These are phyloP conservation scores for Bactericera cockerelli DNA, from an alignment of 1,140 invertebrate genomes.

Conservation along the genomic window DNA sequence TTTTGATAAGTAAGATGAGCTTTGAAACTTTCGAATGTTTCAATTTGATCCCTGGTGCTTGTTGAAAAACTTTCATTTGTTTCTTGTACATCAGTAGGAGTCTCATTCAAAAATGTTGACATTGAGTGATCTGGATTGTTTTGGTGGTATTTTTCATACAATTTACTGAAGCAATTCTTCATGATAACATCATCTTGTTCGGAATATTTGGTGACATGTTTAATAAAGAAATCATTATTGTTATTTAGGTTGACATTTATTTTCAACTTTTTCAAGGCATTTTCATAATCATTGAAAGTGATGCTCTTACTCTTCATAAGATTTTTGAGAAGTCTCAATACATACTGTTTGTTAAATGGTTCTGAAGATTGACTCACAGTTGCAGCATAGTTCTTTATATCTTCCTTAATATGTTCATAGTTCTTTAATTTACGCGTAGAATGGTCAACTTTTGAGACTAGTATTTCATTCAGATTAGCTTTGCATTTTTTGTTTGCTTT, in stretches of 20 bases:
- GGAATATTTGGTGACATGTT: not conserved
- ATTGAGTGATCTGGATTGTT: too few relatives aligned
- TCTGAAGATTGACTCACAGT: too few relatives aligned
- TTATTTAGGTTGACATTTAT: conserved; percentile 3
- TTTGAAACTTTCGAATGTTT: conserved; percentile 1
- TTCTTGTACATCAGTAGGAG: not conserved
- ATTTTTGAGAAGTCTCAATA: not conserved
- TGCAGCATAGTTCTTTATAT: not conserved
- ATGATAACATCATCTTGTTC: not conserved
- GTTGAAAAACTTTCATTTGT: not conserved
- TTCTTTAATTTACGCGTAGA: not conserved
- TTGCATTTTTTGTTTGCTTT: too few relatives aligned
- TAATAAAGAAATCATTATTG: not conserved
- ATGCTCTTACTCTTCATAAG: not conserved
- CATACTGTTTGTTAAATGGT: not conserved
- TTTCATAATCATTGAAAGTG: not conserved
- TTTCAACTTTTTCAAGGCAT: not conserved
- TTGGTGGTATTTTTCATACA: too few relatives aligned
- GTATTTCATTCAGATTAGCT: too few relatives aligned
- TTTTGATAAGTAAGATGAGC: too few relatives aligned
- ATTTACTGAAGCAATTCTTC: not conserved
- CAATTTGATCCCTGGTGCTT: not conserved
- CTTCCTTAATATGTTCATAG: not conserved
- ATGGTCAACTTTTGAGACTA: too few relatives aligned
- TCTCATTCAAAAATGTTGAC: too few relatives aligned